Evolutionary conservation across 2,888 invertebrate genomes (phyloP).

Genomic region (Furcula furcula): DNA sequence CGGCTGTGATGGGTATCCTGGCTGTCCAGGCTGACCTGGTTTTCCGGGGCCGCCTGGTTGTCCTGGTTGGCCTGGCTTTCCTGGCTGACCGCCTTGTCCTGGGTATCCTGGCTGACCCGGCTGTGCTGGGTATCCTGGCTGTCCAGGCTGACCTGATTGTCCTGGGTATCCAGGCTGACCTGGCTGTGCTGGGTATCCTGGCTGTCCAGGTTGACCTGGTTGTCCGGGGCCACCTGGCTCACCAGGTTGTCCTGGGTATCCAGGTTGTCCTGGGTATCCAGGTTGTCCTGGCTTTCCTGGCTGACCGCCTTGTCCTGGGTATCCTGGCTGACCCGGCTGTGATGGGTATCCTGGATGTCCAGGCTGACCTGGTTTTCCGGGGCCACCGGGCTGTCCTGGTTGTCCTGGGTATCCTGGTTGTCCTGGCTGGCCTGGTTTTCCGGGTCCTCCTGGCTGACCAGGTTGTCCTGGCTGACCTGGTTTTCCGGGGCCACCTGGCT

Average conservation of each 20-base stretch:
- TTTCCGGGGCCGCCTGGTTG: not conserved
- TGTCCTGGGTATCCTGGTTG: slow-evolving; percentile 4
- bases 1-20: not conserved
- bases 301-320: not conserved
- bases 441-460: slow-evolving; percentile 41
- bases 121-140: not conserved
- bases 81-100: not conserved
- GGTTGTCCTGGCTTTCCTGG: not conserved
- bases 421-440: slow-evolving; percentile 12
- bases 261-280: not conserved
- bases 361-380: slow-evolving; percentile 3
- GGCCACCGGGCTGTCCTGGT: no score
- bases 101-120: not conserved
- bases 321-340: not conserved
- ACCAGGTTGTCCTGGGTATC: not conserved
- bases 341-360: not conserved
- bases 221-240: not conserved
- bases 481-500: slow-evolving; percentile 51
- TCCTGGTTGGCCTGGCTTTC: not conserved
- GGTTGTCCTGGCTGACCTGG: slow-evolving; percentile 29
- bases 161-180: not conserved
- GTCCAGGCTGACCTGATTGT: not conserved
- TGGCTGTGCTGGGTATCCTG: not conserved
- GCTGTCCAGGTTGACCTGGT: not conserved
- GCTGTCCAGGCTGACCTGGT: not conserved